Base-by-base conservation (phyloP, 2,113 vertebrate species). In the Otolemur garnettii region DNA sequence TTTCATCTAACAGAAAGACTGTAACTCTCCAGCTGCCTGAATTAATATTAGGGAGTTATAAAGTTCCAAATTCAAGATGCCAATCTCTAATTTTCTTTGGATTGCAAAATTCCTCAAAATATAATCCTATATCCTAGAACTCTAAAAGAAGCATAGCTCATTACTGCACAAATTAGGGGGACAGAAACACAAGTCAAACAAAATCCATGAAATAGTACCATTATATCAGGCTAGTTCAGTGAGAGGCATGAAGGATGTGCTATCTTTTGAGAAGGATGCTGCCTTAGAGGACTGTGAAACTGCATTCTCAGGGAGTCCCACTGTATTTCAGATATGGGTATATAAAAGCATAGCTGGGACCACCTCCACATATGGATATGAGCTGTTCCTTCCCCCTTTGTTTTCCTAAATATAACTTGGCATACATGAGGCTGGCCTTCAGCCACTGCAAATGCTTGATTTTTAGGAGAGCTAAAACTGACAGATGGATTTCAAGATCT, bases 1-100 rank as follows among this genome's bases (percentile, higher is more conserved):
- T 28, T 95, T 78, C n/a, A 90, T 87, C 9, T 87, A n/a, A 85
- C 94, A 87, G 26, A 90, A 78, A 59, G 26, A 86, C 30, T 57
- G 1, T 30, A 87, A 81, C 33, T 71, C 50, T 90, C 72, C 45
- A 95, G 53, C 5, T 13, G 19, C 15, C 57, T 95, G 30, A 95
- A 77, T 62, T 88, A 92, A 62, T 24, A 72, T 8, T 68, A 62
- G 80, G 66, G n/a, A 87, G 12, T 69, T 81, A 59, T 0, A 1
- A 50, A 66, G 22, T 68, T 96, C 71, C 57, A 90, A 83, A 82
- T 69, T 79, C 68, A 72, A 68, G 30, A 71, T 45, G 33, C 13
- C 50, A 74, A 59, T 15, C 17, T 74, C 55, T 17, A 80, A 91
- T 66, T 91, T 79, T 69, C 35, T 87, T 93, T 91, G 53, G 5